Conservation (phyloP, 2,113 vertebrate genomes). For the Trachemys scripta region DNA sequence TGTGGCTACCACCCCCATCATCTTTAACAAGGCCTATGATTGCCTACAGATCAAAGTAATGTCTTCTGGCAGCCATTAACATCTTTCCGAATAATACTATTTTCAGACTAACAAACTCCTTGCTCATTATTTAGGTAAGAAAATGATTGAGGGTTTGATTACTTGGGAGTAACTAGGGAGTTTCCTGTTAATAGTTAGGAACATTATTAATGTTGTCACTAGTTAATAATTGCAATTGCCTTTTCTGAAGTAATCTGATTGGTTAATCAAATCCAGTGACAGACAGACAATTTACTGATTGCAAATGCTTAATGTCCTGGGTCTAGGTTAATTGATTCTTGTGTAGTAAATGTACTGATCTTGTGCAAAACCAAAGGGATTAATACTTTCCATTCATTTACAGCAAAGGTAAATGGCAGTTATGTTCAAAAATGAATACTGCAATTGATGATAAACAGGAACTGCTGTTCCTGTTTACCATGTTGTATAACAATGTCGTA, state of each 20-base stretch:
- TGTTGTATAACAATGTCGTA: neutral
- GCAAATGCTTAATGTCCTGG: neutral
- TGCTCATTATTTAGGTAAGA: neutral
- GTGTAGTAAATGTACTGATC: neutral
- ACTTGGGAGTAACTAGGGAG: neutral
- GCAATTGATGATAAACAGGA: conserved; percentile 10
- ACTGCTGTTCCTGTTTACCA: neutral
- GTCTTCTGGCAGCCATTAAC: neutral
- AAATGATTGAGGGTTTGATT: neutral
- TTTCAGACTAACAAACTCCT: neutral
- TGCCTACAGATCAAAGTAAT: neutral
- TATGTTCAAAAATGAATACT: neutral
- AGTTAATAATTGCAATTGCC: neutral
- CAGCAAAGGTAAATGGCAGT: neutral
- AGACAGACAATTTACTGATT: conserved; percentile 55
- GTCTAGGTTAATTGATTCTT: neutral
- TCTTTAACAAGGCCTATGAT: neutral
- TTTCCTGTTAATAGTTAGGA: conserved; percentile 32
- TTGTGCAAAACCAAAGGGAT: neutral
- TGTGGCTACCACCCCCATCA: neutral
- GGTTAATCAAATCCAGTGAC: conserved; percentile 25
- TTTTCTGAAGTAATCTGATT: conserved; percentile 8
- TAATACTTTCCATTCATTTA: conserved; percentile 22
- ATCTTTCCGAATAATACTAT: neutral
- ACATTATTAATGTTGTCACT: conserved; percentile 54